Evolutionary conservation across 2,888 invertebrate species (phyloP), one percentile per base, ranked within the genome.

Genomic region (Drepana falcataria): DNA sequence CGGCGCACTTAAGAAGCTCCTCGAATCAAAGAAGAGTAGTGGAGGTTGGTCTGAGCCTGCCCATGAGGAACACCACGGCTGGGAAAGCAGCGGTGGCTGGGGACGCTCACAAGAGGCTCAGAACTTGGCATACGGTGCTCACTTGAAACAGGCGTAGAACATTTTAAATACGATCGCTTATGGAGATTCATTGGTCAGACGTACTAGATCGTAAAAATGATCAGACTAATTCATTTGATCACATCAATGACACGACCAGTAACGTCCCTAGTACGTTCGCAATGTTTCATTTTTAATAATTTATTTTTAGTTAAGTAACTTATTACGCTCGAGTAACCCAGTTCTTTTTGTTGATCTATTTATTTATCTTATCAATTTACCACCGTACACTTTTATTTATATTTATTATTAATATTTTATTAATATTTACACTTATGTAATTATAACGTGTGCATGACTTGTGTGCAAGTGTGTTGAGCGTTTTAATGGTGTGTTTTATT

Each of bases 1-100:
- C 61, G 94, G 96, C 58, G 91, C 85, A 1, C 58, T 91, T 66
- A 91, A 91, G 83, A 96, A 96, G 75, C 92, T 96, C 44, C 85
- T 96, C 52, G 95, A 94, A 55, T 92, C 93, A 51, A 95, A 95
- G 78, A 93, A 87, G 81, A 94, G 44, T 9, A 9, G 93, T 71
- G 94, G 95, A 73, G 96, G 96, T 63, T 95, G 95, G 69, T 92
- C 95, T 1, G 93, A 94, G 51, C 94, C 94, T 59, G 86, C 93
- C 48, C 94, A 94, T 69, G 93, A 93, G 63, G 90, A 91, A 47
- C 91, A 92, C 41, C 91, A 92, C 2, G 89, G 90, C 4, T 87
- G 90, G 87, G 87, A 88, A 51, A 83, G 73, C 68, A 92, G 77
- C 47, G 93, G 93, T 65, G 93, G 91, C 34, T 95, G 94, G 84